Evolutionary conservation across 2,888 invertebrate genomes (phyloP).

Genomic region (Drosophila parthenogenetica): DNA sequence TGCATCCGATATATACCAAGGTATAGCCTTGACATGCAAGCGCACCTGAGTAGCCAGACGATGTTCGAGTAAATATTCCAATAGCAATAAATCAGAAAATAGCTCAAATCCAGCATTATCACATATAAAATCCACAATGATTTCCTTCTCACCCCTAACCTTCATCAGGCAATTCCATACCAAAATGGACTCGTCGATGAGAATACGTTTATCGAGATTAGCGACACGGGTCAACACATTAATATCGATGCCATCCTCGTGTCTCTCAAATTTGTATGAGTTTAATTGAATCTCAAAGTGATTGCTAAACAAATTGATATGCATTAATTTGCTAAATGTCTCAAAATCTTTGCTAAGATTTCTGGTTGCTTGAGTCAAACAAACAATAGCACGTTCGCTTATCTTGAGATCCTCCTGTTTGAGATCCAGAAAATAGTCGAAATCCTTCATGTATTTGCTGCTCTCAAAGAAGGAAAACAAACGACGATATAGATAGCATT

Average conservation of each 20-base stretch:
- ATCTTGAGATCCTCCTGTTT: conserved; percentile 88
- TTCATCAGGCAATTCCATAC: conserved; percentile 86
- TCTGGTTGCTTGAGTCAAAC: conserved; percentile 50
- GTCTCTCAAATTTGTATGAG: conserved; percentile 25
- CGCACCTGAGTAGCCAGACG: conserved; percentile 88
- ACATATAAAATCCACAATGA: conserved; percentile 91
- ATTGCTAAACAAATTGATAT: conserved; percentile 96
- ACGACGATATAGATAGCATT: conserved; percentile 95
- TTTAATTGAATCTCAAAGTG: conserved; percentile 85
- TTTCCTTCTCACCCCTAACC: conserved; percentile 49
- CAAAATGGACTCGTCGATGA: conserved; percentile 87
- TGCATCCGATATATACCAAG: conserved; percentile 98
- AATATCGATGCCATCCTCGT: conserved; percentile 4
- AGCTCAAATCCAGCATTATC: conserved; percentile 98
- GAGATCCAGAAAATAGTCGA: conserved; percentile 92
- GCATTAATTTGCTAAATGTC: conserved; percentile 65
- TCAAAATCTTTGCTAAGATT: conserved; percentile 36
- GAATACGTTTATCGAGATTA: conserved; percentile 86
- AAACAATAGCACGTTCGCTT: conserved; percentile 64
- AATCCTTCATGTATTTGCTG: conserved; percentile 86
- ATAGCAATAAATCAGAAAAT: conserved; percentile 94
- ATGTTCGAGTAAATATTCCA: conserved; percentile 90
- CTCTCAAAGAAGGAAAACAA: conserved; percentile 89
- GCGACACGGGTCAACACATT: conserved; percentile 82
- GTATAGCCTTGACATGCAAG: conserved; percentile 94